Conservation (phyloP, 2,888 invertebrate species). For the Apantesis nais region DNA sequence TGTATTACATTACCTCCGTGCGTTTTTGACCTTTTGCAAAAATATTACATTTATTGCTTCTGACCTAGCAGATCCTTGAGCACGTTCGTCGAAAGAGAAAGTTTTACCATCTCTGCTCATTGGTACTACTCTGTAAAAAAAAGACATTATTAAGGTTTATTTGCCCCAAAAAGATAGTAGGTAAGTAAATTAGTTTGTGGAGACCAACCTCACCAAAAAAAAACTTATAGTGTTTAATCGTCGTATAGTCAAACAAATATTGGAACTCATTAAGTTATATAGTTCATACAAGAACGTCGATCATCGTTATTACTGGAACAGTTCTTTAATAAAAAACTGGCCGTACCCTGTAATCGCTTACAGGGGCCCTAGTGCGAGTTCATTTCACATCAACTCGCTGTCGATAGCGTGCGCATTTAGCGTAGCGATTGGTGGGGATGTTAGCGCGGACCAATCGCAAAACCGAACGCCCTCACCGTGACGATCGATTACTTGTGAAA, state of each 20-base stretch:
- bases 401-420: no score
- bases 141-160: background rate
- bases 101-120: background rate
- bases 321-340: no score
- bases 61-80: constrained; percentile 89
- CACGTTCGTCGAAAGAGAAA: constrained; percentile 88
- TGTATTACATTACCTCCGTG: constrained; percentile 71
- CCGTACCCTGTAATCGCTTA: background rate
- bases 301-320: no score
- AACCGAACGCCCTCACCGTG: no score
- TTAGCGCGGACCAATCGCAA: no score
- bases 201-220: background rate
- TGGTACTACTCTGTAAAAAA: background rate
- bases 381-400: no score
- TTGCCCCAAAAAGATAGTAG: no score
- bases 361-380: no score
- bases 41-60: constrained; percentile 87
- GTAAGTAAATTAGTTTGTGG: no score
- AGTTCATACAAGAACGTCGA: no score
- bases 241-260: background rate
- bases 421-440: no score
- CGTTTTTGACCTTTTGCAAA: constrained; percentile 88
- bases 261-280: background rate
- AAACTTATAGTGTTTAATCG: background rate
- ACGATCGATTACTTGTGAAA: no score